Evolutionary conservation across 2,888 invertebrate genomes (phyloP), one percentile per base, ranked within the genome.

Genomic region (Acanthoscelides obtectus): DNA sequence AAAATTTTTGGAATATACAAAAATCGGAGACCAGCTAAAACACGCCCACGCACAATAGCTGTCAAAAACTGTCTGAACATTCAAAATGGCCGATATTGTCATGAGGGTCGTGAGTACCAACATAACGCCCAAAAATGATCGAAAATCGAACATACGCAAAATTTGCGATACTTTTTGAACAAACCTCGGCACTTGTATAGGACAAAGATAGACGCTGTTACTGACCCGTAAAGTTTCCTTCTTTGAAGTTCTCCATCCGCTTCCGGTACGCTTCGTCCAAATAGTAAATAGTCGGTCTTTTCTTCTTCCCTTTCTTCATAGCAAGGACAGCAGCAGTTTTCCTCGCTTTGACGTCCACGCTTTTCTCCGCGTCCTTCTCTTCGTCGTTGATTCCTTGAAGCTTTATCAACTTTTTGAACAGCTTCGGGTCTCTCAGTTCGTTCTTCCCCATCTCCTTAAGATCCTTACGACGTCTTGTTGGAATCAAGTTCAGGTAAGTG

Each of bases 391-490:
- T 89, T 45, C 93, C 94, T 81, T 93, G 92, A 72, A 95, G 84
- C 81, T 93, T 90, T 84, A 96, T 96, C 73, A 97, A 86, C 81
- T 95, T 92, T 83, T 93, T 91, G 0, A 94, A 96, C 81, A 96
- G 94, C 83, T 95, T 95, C 67, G 96, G 96, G 86, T 97, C 94
- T 86, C 93, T 94, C 67, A 96, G 96, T 86, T 97, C 94, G 86
- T 93, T 94, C 81, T 94, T 93, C 77, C 95, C 87, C 70, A 96
- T 87, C 84, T 93, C 93, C 21, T 93, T 93, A 78, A 94, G 86
- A 80, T 95, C 93, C 20, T 6, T 63, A 5, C 74, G 75, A 21
- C 75, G 72, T 22, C 77, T 77, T 19, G 78, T 69, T 27, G 77
- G 75, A 12, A 45, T 45, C 71, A 79, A 76, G 64, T 79, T 78